Evolutionary conservation across 2,113 vertebrate species (phyloP), one percentile per base, ranked within the genome.

Genomic region (Saguinus midas): DNA sequence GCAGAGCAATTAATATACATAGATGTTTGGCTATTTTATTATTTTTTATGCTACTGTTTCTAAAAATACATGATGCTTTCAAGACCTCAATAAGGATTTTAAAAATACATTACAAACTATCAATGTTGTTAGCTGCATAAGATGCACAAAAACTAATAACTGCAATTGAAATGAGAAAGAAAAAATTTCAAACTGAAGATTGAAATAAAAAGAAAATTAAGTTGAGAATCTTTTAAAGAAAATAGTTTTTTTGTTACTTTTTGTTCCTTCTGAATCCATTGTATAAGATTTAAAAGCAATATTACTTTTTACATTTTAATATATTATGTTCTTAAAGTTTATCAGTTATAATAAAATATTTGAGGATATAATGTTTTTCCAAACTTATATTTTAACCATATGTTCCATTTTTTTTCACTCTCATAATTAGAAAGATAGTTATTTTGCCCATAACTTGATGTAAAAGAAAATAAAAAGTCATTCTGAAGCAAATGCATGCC

Each of bases 61-160:
- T 92, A 95, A 91, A 93, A 87, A 92, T 96, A 58, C 21, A 13
- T 57, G n/a, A 91, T 73, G n/a, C 35, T 94, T 96, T 97, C 75
- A 96, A 43, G 37, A 93, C 50, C 16, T 79, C 72, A 83, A 11
- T 89, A 86, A 81, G 52, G 40, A 87, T 72, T 76, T 96, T 58
- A 70, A 81, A 96, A 90, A 81, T 90, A 91, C 70, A 87, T 72
- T 40, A 83, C 45, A 78, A 66, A 79, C 6, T 37, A 70, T 92
- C 43, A 91, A n/a, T 76, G 32, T 40, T 90, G 32, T 91, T 90
- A 95, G 84, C 82, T 55, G 61, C 89, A 35, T 81, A 95, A 90
- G 89, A 83, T 57, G 14, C 20, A 89, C 35, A n/a, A 52, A 80
- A 1, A 66, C 16, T 70, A 29, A 6, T 85, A 86, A 72, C 8